A percentile compares a stretch with the other conserved stretches of the same genome.
Evolutionary conservation across 2,113 vertebrate species (phyloP).

Genomic region (Euleptes europaea): DNA sequence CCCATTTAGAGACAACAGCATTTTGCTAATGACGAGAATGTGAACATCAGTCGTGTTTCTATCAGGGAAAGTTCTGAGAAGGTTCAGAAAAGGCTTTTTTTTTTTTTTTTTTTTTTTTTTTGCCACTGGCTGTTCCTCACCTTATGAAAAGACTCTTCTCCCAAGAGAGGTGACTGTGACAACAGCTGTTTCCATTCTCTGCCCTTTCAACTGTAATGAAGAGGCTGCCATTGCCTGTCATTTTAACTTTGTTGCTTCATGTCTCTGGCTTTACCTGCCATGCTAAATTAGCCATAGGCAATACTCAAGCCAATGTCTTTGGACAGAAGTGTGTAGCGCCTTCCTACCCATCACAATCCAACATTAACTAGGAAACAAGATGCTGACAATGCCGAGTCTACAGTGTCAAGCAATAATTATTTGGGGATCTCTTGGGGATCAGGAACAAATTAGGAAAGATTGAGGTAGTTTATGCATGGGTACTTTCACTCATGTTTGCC

Average conservation of each 20-base stretch:
- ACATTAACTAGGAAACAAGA: neutral
- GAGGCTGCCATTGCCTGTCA: neutral
- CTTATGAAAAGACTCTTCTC: conserved; percentile 1
- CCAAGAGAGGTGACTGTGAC: neutral
- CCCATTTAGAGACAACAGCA: neutral
- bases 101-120: too few species aligned
- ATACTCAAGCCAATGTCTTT: conserved; percentile 10
- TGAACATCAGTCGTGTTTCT: neutral
- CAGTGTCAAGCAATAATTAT: neutral
- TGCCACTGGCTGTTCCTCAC: neutral
- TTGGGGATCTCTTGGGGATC: neutral
- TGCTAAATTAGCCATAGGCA: conserved; percentile 6
- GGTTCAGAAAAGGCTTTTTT: neutral
- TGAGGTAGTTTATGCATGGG: too few species aligned
- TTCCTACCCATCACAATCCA: neutral
- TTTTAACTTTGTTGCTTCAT: conserved; percentile 27
- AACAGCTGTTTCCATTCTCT: conserved; percentile 1
- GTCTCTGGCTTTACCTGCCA: conserved; percentile 20
- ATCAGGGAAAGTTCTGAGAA: neutral
- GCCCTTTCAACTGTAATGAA: conserved; percentile 10
- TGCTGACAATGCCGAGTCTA: neutral
- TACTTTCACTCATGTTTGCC: too few species aligned
- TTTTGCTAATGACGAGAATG: neutral
- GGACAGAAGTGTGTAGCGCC: conserved; percentile 15
- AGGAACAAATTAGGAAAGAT: too few species aligned